Base-by-base conservation (phyloP, 2,797 vertebrate species). In the Takifugu rubripes region DNA sequence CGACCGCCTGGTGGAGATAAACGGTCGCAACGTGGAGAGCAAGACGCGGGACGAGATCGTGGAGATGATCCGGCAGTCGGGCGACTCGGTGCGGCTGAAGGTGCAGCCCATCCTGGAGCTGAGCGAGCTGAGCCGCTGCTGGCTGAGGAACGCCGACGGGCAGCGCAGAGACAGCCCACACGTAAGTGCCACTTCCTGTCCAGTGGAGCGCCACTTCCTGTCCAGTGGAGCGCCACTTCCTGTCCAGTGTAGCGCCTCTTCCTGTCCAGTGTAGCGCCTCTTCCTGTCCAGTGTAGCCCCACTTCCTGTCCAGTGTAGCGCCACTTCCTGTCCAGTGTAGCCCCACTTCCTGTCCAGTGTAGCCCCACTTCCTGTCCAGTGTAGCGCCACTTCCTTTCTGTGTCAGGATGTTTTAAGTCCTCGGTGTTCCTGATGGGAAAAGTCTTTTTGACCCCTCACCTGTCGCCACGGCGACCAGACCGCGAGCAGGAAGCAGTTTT, bases 11-110 rank as follows among this genome's bases (percentile, higher is more conserved):
- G 96, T 98, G 62, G 96, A 98, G 82, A 98, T 98, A 70, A 99
- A 99, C 0, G 93, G 94, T 5, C 72, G 87, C 9, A 98, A 99
- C 0, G 96, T 98, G 90, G 97, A 99, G 78, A 98, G 71, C 84
- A 98, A 95, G 80, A 94, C 88, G 75, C 89, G 97, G 43, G 97
- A 98, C 3, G 97, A 99, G 88, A 99, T 99, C 0, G 97, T 99
- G 80, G 97, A 99, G 89, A 98, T 96, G 95, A 99, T 99, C 81
- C 94, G 96, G 52, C 97, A 98, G 85, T 98, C 96, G 0, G 97
- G 96, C 0, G 96, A 99, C 72, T 93, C 92, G 0, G 96, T 98
- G 49, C 89, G 93, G 61, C 91, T 99, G 74, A 98, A 97, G 81
- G 97, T 99, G 76, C 97, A 98, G 77, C 92, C 96, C 50, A 99